Evolutionary conservation across 2,888 invertebrate genomes (phyloP), one percentile per base, ranked within the genome.

Genomic region (Stenodema calcarata): DNA sequence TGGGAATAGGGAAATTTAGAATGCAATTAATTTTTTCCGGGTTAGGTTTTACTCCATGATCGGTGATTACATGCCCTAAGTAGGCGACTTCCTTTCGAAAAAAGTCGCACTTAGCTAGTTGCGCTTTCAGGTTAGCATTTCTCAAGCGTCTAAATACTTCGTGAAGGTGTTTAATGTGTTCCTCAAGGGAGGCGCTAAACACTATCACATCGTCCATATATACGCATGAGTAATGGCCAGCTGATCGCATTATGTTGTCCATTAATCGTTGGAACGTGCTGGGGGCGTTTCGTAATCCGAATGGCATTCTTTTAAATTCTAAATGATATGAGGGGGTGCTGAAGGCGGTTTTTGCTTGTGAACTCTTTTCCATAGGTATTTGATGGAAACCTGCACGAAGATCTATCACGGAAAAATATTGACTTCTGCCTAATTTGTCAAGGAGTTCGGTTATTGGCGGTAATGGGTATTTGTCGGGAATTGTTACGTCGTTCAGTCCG

Each of bases 341-440:
- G 70, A 87, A 87, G 14, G 82, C 86, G 4, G 86, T 87, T 84
- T 83, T 87, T 6, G 12, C 18, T 9, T 75, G 23, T 27, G 41
- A 41, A 0, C 41, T 47, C 11, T 35, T n/a, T 12, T 50, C 28
- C 50, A 87, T 42, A n/a, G 89, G 88, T n/a, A 89, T 89, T 81
- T 89, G 89, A 42, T 89, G 89, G 62, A 89, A 90, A 0, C 90
- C 89, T 14, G 82, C 85, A 11, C 88, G 88, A 0, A 90, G 75
- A 75, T 90, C 89, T 4, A 90, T 87, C 0, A 88, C 88, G 0
- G 89, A 87, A 50, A 90, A 89, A 50, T 89, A 89, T 23, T 88
- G 86, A 0, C 87, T 85, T 30, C 86, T 83, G 0, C 89, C 89
- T 44, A 89, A 76, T 69, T 88, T 88, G 44, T 89, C 89, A 12